phyloP scores from a whole-genome alignment of 2,113 vertebrate species.

The Sinocyclocheilus rhinocerous region DNA sequence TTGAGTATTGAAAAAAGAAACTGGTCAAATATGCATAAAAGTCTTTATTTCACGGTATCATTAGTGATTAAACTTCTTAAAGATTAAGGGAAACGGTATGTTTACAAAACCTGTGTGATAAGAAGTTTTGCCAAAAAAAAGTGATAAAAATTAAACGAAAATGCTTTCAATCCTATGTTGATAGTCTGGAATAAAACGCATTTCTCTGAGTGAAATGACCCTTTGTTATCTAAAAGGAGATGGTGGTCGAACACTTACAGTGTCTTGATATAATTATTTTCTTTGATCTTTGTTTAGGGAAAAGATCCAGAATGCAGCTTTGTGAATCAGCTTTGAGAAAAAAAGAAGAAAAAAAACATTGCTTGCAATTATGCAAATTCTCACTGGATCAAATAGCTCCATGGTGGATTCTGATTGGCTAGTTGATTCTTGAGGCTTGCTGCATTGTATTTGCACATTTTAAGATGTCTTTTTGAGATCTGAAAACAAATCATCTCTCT shows the following conservation, averaged over 20 bases:
- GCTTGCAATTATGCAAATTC: slow-evolving; percentile 43
- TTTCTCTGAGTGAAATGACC: slow-evolving; percentile 29
- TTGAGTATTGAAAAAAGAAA: slow-evolving; percentile 56
- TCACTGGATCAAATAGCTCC: slow-evolving; percentile 5
- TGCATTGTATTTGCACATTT: slow-evolving; percentile 19
- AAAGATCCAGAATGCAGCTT: slow-evolving; percentile 3
- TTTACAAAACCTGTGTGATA: slow-evolving; percentile 75
- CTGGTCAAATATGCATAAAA: slow-evolving; percentile 48
- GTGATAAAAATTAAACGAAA: slow-evolving; percentile 27
- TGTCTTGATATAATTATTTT: slow-evolving; percentile 37
- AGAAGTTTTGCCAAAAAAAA: slow-evolving; percentile 67
- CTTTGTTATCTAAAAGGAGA: slow-evolving; percentile 21
- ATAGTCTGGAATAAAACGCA: slow-evolving; percentile 57
- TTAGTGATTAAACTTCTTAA: slow-evolving; percentile 44
- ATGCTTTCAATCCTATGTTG: slow-evolving; percentile 58
- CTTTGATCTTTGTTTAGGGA: background rate
- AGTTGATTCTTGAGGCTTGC: slow-evolving; percentile 1
- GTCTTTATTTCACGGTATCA: slow-evolving; percentile 69
- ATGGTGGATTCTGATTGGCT: slow-evolving; percentile 11
- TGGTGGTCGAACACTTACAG: slow-evolving; percentile 8
- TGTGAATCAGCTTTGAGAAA: background rate
- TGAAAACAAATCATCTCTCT: slow-evolving; percentile 6
- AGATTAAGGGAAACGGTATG: slow-evolving; percentile 71
- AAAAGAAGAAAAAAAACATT: slow-evolving; percentile 12
- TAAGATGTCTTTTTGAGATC: slow-evolving; percentile 5